These are phyloP conservation scores for Chymomyza procnemis DNA, from an alignment of 2,888 invertebrate genomes.

Conservation along the genomic window DNA sequence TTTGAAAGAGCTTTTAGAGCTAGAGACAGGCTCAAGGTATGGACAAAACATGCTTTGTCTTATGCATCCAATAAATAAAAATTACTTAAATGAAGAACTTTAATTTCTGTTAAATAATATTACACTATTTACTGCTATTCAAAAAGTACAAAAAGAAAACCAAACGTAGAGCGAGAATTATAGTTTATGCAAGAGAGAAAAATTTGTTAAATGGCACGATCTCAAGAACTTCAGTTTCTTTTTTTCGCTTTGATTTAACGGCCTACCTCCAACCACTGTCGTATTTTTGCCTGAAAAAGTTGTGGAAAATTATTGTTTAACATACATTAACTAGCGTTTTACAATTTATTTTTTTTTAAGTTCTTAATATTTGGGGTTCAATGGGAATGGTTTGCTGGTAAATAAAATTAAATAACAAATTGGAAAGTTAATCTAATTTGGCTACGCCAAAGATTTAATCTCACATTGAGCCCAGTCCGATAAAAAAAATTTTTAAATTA, in stretches of 20 bases:
- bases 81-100: neutral
- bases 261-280: slow-evolving; percentile 88
- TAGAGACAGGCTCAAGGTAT: neutral
- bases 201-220: neutral
- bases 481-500: no score
- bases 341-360: slow-evolving; percentile 13
- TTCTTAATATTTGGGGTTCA: slow-evolving; percentile 1
- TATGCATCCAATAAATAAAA: slow-evolving; percentile 26
- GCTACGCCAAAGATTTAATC: neutral
- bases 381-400: neutral
- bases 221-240: neutral
- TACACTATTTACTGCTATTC: neutral
- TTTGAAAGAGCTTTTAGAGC: neutral
- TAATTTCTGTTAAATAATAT: slow-evolving; percentile 3
- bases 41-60: slow-evolving; percentile 31
- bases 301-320: slow-evolving; percentile 28
- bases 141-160: slow-evolving; percentile 6
- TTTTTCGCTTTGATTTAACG: neutral
- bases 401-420: slow-evolving; percentile 22
- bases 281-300: slow-evolving; percentile 85
- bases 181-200: neutral
- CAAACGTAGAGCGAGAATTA: neutral
- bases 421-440: neutral
- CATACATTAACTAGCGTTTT: slow-evolving; percentile 34
- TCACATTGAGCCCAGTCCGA: no score